These are phyloP conservation scores for Prenolepis imparis DNA, from an alignment of 2,888 invertebrate genomes.

Conservation along the genomic window DNA sequence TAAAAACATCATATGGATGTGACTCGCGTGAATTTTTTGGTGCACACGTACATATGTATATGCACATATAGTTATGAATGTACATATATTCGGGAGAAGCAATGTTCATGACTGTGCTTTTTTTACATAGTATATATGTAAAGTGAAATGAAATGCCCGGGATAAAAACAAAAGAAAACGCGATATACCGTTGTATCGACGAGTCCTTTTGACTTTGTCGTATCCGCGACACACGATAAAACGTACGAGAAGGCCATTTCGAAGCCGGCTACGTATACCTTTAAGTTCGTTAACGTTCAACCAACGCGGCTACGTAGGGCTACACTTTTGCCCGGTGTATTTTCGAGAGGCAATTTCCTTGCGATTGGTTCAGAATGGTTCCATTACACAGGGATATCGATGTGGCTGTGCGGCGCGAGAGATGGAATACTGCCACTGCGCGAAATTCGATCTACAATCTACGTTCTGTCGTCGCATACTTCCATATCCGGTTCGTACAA, in stretches of 20 bases:
- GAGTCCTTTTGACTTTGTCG: slow-evolving; percentile 36
- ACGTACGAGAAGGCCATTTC: slow-evolving; percentile 39
- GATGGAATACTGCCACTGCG: slow-evolving; percentile 65
- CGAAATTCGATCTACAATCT: slow-evolving; percentile 64
- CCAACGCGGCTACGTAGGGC: slow-evolving; percentile 43
- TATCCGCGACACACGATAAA: slow-evolving; percentile 24
- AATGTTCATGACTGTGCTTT: neutral
- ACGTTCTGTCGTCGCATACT: slow-evolving; percentile 51
- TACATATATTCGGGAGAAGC: neutral
- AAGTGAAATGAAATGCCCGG: neutral
- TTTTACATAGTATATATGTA: slow-evolving; percentile 13
- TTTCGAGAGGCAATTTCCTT: slow-evolving; percentile 61
- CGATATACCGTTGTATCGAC: slow-evolving; percentile 22
- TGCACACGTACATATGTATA: neutral
- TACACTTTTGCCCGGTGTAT: slow-evolving; percentile 52
- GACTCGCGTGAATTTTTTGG: neutral
- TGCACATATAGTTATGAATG: neutral
- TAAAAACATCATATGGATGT: neutral
- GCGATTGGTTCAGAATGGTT: slow-evolving; percentile 60
- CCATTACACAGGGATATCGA: slow-evolving; percentile 67
- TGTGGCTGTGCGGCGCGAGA: slow-evolving; percentile 55
- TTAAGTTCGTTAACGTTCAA: slow-evolving; percentile 56
- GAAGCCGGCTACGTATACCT: slow-evolving; percentile 35
- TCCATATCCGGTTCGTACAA: slow-evolving; percentile 64
- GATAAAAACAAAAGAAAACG: neutral